phyloP scores from a whole-genome alignment of 2,797 vertebrate species.

The Semaprochilodus insignis region DNA sequence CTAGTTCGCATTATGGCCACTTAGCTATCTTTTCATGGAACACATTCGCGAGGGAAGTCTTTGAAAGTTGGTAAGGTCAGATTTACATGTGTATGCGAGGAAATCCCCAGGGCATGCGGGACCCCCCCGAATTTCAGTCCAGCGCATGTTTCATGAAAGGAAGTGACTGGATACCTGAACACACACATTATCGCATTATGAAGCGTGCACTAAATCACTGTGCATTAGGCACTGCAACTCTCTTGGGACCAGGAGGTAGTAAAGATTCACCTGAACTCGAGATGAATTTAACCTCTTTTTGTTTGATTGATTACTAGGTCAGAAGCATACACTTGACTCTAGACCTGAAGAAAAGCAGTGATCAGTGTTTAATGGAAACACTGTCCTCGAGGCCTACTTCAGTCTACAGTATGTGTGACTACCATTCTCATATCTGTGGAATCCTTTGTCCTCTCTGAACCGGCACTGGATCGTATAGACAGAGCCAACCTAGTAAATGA shows the following conservation, averaged over 20 bases:
- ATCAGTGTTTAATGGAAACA: background rate
- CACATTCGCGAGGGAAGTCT: conserved; percentile 61
- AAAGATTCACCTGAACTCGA: conserved; percentile 14
- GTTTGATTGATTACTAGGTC: background rate
- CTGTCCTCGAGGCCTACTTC: background rate
- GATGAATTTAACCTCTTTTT: conserved; percentile 16
- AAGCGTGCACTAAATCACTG: conserved; percentile 16
- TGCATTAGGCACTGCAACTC: conserved; percentile 23
- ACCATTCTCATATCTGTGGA: conserved; percentile 4
- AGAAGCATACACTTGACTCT: background rate
- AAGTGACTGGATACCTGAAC: conserved; percentile 30
- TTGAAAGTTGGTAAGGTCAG: conserved; percentile 80
- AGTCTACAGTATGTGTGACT: conserved; percentile 1
- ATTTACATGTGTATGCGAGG: conserved; percentile 79
- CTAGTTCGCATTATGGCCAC: conserved; percentile 54
- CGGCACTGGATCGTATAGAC: conserved; percentile 22
- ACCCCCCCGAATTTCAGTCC: conserved; percentile 45
- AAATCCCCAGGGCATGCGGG: conserved; percentile 44
- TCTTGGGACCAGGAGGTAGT: background rate
- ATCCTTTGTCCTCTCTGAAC: conserved; percentile 28
- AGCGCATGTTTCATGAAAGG: conserved; percentile 43
- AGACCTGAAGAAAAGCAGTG: background rate
- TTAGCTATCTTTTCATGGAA: conserved; percentile 63
- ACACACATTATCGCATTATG: conserved; percentile 11
- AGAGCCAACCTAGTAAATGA: conserved; percentile 46